A percentile compares a stretch with the other conserved stretches of the same genome.
Evolutionary conservation across 2,113 vertebrate genomes (phyloP).

Genomic region (Triplophysa siluroides): DNA sequence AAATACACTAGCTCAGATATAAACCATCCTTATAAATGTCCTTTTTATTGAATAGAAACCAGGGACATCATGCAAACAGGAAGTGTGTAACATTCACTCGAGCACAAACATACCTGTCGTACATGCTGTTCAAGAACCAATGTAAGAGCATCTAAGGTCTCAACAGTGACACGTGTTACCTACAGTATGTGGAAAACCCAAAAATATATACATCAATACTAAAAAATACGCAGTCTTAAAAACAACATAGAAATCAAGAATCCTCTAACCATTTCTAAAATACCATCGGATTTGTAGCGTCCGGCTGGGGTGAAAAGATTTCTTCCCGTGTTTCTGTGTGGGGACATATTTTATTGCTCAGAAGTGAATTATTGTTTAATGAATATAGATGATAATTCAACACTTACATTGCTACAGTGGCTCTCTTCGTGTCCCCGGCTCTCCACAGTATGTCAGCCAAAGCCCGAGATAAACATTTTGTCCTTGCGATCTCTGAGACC

Average conservation of each 20-base stretch:
- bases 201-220: not conserved
- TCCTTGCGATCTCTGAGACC: constrained; percentile 70
- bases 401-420: constrained; percentile 84
- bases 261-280: constrained; percentile 84
- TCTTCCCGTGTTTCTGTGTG: constrained; percentile 81
- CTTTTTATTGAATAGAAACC: not conserved
- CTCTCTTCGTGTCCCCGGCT: constrained; percentile 78
- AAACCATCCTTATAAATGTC: not conserved
- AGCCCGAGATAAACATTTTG: constrained; percentile 78
- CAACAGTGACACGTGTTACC: constrained; percentile 77
- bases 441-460: constrained; percentile 87
- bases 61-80: not conserved
- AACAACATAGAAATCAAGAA: not conserved
- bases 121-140: constrained; percentile 81
- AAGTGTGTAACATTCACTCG: not conserved
- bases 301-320: constrained; percentile 83
- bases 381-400: not conserved
- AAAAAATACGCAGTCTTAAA: not conserved
- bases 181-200: constrained; percentile 58
- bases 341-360: not conserved
- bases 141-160: constrained; percentile 78
- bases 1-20: not conserved
- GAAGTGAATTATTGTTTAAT: not conserved
- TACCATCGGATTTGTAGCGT: constrained; percentile 86
- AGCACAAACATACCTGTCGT: constrained; percentile 76